phyloP scores from a whole-genome alignment of 1,140 invertebrate genomes.

The Spodoptera litura region DNA sequence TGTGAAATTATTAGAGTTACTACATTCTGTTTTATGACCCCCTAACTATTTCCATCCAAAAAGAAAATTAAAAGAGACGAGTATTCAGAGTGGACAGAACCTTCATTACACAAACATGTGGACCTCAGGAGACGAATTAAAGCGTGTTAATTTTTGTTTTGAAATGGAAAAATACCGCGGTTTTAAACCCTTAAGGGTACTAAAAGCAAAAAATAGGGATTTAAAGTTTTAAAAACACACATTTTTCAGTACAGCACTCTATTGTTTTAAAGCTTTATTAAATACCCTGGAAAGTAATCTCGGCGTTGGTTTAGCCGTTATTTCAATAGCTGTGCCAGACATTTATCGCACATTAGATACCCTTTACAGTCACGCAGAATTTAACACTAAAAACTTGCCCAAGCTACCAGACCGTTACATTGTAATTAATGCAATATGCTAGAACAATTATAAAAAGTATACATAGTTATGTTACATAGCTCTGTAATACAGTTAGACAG shows the following conservation, averaged over 20 bases:
- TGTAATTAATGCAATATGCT: too few species aligned
- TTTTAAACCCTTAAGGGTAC: background rate
- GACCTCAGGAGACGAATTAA: constrained; percentile 15
- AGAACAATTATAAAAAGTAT: too few species aligned
- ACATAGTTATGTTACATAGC: too few species aligned
- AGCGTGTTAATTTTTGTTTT: constrained; percentile 25
- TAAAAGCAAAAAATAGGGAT: background rate
- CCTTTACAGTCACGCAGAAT: background rate
- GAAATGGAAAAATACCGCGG: background rate
- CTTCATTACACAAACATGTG: constrained; percentile 25
- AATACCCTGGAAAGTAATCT: background rate
- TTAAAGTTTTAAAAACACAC: background rate
- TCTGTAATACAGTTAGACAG: too few species aligned
- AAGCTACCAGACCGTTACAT: too few species aligned
- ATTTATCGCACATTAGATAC: constrained; percentile 7
- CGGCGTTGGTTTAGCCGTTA: background rate
- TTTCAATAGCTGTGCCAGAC: constrained; percentile 7
- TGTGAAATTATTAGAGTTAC: too few species aligned
- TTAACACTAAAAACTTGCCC: background rate
- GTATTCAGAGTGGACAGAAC: constrained; percentile 4
- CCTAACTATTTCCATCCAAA: background rate
- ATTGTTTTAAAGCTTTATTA: background rate
- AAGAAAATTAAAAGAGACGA: background rate
- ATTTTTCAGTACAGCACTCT: background rate
- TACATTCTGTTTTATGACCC: background rate